Percentiles rank a stretch among this genome's conserved stretches.
These are phyloP conservation scores for Hirtodrosophila alboralis DNA, from an alignment of 2,888 invertebrate species.

Conservation along the genomic window DNA sequence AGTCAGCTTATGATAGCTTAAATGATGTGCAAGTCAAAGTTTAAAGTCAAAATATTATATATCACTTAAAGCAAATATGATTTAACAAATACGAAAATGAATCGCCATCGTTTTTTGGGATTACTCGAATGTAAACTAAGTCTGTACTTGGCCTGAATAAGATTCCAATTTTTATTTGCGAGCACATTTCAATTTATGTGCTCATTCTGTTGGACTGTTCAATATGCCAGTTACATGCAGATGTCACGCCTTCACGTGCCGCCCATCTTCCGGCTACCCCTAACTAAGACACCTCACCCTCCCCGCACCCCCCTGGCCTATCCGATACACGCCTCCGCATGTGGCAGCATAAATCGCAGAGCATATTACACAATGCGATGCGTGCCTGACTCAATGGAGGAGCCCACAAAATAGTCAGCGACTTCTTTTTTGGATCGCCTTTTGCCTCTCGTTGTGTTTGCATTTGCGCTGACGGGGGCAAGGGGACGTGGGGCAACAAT, in stretches of 20 bases:
- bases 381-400: slow-evolving; percentile 64
- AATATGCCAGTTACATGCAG: slow-evolving; percentile 70
- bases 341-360: slow-evolving; percentile 75
- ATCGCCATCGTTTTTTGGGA: slow-evolving; percentile 15
- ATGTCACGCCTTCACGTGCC: slow-evolving; percentile 55
- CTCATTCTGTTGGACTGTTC: slow-evolving; percentile 60
- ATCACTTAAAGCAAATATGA: slow-evolving; percentile 18
- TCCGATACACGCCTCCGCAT: slow-evolving; percentile 18
- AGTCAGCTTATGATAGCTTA: too few relatives aligned
- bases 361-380: slow-evolving; percentile 78
- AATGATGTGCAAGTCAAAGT: background rate
- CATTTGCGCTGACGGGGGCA: slow-evolving; percentile 15
- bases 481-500: slow-evolving; percentile 6
- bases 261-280: slow-evolving; percentile 23
- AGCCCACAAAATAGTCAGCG: slow-evolving; percentile 32
- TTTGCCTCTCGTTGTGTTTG: slow-evolving; percentile 49
- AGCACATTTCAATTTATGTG: slow-evolving; percentile 75
- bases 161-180: slow-evolving; percentile 57
- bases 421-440: slow-evolving; percentile 36
- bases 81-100: background rate
- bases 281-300: background rate
- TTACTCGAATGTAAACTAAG: slow-evolving; percentile 37
- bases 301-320: background rate
- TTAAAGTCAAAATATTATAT: too few relatives aligned
- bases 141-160: slow-evolving; percentile 65